These are phyloP conservation scores for Anastrepha obliqua DNA, from an alignment of 1,140 invertebrate species.

Conservation along the genomic window DNA sequence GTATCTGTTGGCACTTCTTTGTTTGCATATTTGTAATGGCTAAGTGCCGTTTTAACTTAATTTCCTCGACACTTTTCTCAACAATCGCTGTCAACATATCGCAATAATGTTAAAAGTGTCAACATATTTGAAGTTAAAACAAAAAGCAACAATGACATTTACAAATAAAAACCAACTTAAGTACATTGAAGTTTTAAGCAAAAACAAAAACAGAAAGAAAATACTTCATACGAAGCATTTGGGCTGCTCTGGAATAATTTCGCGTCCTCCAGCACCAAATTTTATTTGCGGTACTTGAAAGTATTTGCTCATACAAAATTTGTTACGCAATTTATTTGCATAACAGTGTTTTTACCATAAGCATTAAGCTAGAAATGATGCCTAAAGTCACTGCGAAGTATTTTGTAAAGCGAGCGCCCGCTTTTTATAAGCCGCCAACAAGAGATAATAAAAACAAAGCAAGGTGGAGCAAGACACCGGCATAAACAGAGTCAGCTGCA, in stretches of 20 bases:
- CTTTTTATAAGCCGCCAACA: no score
- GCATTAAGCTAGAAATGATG: no score
- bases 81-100: constrained; percentile 26
- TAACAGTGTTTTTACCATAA: no score
- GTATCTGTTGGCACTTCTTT: constrained; percentile 22
- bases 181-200: constrained; percentile 1
- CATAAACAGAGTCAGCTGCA: no score
- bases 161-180: constrained; percentile 10
- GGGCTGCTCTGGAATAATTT: not conserved
- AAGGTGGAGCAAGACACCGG: no score
- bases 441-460: no score
- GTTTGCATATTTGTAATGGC: constrained; percentile 43
- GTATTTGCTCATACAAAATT: no score
- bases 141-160: constrained; percentile 32
- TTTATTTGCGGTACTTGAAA: not conserved
- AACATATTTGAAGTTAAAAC: constrained; percentile 33
- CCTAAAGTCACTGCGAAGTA: no score
- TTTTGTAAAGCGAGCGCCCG: no score
- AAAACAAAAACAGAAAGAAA: not conserved
- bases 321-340: no score
- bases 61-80: constrained; percentile 36
- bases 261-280: not conserved
- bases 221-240: not conserved
- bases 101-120: constrained; percentile 42
- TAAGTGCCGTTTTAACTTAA: constrained; percentile 48